Percentiles rank a stretch among this genome's conserved stretches.
These are phyloP conservation scores for Shargacucullia verbasci DNA, from an alignment of 2,888 invertebrate species.

Conservation along the genomic window DNA sequence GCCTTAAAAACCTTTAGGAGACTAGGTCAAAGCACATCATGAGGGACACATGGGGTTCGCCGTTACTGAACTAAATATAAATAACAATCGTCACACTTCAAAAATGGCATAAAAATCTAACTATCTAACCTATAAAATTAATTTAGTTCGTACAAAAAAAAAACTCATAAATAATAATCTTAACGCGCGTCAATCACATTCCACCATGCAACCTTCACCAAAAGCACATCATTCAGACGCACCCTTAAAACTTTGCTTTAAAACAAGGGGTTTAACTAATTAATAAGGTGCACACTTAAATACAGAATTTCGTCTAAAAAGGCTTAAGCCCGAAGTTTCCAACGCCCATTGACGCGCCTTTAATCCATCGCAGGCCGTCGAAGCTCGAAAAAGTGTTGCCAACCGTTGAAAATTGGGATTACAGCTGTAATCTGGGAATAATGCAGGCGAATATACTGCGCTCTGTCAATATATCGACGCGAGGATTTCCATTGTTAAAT, in stretches of 20 bases:
- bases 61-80: too few relatives aligned
- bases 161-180: not conserved
- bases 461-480: conserved; percentile 63
- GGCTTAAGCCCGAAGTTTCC: conserved; percentile 79
- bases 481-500: conserved; percentile 60
- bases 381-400: conserved; percentile 71
- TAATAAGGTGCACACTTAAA: conserved; percentile 81
- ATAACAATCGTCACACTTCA: too few relatives aligned
- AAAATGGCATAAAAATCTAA: too few relatives aligned
- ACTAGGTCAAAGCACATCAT: too few relatives aligned
- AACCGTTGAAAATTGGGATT: conserved; percentile 75
- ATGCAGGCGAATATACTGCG: conserved; percentile 59
- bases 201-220: conserved; percentile 26
- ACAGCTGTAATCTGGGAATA: conserved; percentile 74
- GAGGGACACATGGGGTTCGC: too few relatives aligned
- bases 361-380: conserved; percentile 72
- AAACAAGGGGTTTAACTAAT: conserved; percentile 77
- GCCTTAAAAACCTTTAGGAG: too few relatives aligned
- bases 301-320: conserved; percentile 71
- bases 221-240: conserved; percentile 59
- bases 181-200: not conserved
- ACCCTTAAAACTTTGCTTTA: conserved; percentile 69
- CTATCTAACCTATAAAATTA: too few relatives aligned
- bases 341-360: conserved; percentile 66
- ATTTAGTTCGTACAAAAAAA: not conserved